Percentiles rank a stretch among this genome's conserved stretches.
These are phyloP conservation scores for Corticium candelabrum DNA, from an alignment of 37 sponge, comb jelly and placozoan genomes.

Conservation along the genomic window DNA sequence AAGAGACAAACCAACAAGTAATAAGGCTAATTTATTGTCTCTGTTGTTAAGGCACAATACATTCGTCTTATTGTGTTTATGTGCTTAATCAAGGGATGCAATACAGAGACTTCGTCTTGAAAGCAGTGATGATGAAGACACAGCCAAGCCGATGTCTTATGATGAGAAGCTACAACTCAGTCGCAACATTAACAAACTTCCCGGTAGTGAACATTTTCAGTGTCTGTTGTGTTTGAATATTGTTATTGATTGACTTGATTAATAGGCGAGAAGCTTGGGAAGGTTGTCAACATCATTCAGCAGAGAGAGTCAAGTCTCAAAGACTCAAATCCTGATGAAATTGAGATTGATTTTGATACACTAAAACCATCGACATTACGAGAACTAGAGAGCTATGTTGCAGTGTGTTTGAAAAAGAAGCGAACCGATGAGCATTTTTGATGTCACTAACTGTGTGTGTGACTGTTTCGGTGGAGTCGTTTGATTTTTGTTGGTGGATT, in stretches of 20 bases:
- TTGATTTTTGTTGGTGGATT: too few species aligned
- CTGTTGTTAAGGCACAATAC: too few species aligned
- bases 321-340: conserved; percentile 95
- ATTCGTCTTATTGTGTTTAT: too few species aligned
- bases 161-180: conserved; percentile 96
- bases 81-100: too few species aligned
- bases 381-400: conserved; percentile 88
- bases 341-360: conserved; percentile 99
- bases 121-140: conserved; percentile 72
- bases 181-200: conserved; percentile 94
- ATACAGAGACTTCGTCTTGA: too few species aligned
- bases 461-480: too few species aligned
- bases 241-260: too few species aligned
- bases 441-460: too few species aligned
- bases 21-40: too few species aligned
- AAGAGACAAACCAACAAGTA: too few species aligned
- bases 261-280: conserved; percentile 73
- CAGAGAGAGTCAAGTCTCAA: conserved; percentile 75
- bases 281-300: conserved; percentile 97
- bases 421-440: too few species aligned
- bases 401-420: conserved; percentile 75
- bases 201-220: conserved; percentile 42
- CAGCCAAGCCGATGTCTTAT: conserved; percentile 86
- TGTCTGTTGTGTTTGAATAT: too few species aligned
- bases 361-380: conserved; percentile 88